A percentile compares a stretch with the other conserved stretches of the same genome.
Evolutionary conservation across 1,140 invertebrate species (phyloP).

Genomic region (Temnothorax curvispinosus): DNA sequence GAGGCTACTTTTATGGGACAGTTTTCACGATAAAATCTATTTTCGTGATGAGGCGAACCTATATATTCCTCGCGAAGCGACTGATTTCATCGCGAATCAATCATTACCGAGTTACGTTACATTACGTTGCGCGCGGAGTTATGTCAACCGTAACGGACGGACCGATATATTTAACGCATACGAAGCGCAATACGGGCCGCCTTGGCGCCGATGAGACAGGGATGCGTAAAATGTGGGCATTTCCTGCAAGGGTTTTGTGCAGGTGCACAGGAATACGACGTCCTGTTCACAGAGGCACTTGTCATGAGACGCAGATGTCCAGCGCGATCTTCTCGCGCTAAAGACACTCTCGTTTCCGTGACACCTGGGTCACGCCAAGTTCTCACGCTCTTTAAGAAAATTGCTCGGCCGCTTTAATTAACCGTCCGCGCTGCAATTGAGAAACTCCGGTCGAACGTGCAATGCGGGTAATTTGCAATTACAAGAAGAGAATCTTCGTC

Average conservation of each 20-base stretch:
- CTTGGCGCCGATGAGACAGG: neutral
- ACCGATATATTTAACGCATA: neutral
- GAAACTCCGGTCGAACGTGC: neutral
- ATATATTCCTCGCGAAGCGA: neutral
- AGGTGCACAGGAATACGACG: conserved; percentile 73
- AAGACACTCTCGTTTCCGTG: conserved; percentile 64
- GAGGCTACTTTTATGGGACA: neutral
- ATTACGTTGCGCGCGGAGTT: neutral
- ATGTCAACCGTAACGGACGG: neutral
- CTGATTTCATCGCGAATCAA: conserved; percentile 1
- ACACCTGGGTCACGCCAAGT: conserved; percentile 55
- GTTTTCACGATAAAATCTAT: neutral
- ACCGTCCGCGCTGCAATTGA: conserved; percentile 4
- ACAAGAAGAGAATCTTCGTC: conserved; percentile 24
- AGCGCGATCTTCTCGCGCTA: conserved; percentile 42
- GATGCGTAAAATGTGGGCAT: conserved; percentile 65
- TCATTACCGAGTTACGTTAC: neutral
- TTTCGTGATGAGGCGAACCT: neutral
- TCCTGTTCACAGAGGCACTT: conserved; percentile 73
- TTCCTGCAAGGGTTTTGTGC: conserved; percentile 68
- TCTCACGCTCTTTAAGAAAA: conserved; percentile 68
- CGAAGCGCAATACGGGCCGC: conserved; percentile 20
- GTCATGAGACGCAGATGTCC: conserved; percentile 73
- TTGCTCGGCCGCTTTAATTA: conserved; percentile 32
- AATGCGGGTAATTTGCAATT: conserved; percentile 66